Evolutionary conservation across 2,888 invertebrate genomes (phyloP), one percentile per base, ranked within the genome.

Genomic region (Gymnoscelis rufifasciata): DNA sequence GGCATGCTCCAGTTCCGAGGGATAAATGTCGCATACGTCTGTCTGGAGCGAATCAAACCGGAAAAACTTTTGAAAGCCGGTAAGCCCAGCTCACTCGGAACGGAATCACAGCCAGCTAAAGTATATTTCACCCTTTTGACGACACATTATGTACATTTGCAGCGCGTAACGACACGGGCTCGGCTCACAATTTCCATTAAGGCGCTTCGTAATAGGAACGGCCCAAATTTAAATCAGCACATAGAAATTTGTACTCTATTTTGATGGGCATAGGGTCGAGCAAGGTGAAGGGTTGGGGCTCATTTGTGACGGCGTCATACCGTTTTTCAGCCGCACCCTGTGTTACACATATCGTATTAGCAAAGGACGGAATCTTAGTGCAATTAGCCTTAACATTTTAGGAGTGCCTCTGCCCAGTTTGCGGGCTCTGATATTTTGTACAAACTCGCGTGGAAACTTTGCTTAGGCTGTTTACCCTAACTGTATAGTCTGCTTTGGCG

Each of bases 71-170:
- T 75, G 76, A 80, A 78, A 80, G 77, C 74, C 71, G 61, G 74
- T 71, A 73, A 78, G 68, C 72, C 67, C 56, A 66, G 70, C 62
- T 73, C 72, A 66, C 67, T 68, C 69, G 68, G 74, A 76, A 80
- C 72, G 64, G 80, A 87, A 86, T 87, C 87, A 84, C 82, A 73
- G 76, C 71, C 74, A 75, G 74, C 80, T 81, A 79, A 83, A 83
- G 83, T 84, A 84, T 82, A 83, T 83, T 84, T 84, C 81, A 84
- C 84, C 86, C 87, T 83, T 87, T 86, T 86, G 84, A 86, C 83
- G 86, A 87, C 83, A 83, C 82, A 87, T 86, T 87, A 84, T 79
- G 78, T 86, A 87, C 84, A 81, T 88, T 87, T 80, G 81, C 81
- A 82, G 82, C 78, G 80, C 77, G 81, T 86, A 83, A 86, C 83